phyloP scores from a whole-genome alignment of 2,888 invertebrate species.

The Diogma glabrata region DNA sequence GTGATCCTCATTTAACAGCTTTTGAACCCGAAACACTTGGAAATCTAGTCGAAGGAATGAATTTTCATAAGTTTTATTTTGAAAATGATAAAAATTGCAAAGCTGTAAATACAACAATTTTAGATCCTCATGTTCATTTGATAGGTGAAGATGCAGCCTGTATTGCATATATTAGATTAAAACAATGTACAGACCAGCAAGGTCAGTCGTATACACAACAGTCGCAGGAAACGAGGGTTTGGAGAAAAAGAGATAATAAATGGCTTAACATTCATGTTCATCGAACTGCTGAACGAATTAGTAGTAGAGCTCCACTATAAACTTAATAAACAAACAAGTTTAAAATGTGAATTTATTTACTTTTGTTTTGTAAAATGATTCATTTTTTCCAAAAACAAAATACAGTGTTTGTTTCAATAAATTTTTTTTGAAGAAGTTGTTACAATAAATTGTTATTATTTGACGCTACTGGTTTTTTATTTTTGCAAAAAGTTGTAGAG shows the following conservation, averaged over 20 bases:
- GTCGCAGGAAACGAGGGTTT: constrained; percentile 96
- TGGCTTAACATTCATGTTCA: constrained; percentile 99
- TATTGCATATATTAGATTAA: constrained; percentile 95
- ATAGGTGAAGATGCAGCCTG: constrained; percentile 98
- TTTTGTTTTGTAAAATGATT: too few species aligned
- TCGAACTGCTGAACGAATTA: constrained; percentile 60
- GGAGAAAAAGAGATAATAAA: constrained; percentile 97
- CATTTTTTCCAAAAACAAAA: too few species aligned
- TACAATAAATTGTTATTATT: too few species aligned
- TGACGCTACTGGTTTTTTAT: too few species aligned
- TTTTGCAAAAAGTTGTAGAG: too few species aligned
- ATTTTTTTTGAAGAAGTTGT: too few species aligned
- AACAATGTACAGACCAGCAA: constrained; percentile 94
- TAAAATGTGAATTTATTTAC: too few species aligned
- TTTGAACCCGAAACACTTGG: constrained; percentile 99
- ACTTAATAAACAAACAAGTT: constrained; percentile 35
- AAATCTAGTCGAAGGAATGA: constrained; percentile 97
- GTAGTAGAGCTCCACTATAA: constrained; percentile 37
- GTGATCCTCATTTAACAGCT: constrained; percentile 96
- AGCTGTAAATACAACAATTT: constrained; percentile 88
- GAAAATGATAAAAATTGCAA: constrained; percentile 94
- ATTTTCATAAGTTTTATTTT: constrained; percentile 99
- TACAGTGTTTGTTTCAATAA: too few species aligned
- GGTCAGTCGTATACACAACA: constrained; percentile 88
- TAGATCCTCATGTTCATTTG: constrained; percentile 97